A percentile compares a stretch with the other conserved stretches of the same genome.
phyloP scores from a whole-genome alignment of 2,888 invertebrate species.

The Synergus laeviventris region DNA sequence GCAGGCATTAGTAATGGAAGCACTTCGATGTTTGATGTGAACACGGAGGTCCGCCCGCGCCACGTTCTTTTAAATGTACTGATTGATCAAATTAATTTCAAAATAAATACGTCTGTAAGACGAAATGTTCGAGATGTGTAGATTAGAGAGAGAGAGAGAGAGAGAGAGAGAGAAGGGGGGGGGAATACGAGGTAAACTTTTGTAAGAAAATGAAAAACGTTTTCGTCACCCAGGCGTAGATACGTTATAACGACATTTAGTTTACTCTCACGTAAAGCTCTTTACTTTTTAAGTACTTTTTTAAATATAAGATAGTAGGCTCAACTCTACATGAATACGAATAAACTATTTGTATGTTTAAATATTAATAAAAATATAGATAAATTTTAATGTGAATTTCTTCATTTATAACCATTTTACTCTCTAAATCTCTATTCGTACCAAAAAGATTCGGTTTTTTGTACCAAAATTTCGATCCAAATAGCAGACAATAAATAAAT shows the following conservation, averaged over 20 bases:
- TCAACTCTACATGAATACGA: slow-evolving; percentile 60
- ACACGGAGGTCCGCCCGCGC: slow-evolving; percentile 62
- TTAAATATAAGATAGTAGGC: slow-evolving; percentile 51
- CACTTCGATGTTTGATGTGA: slow-evolving; percentile 54
- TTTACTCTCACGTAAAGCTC: slow-evolving; percentile 48
- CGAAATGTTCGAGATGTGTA: slow-evolving; percentile 60
- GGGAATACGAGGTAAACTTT: slow-evolving; percentile 27
- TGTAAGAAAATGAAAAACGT: slow-evolving; percentile 57
- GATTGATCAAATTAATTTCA: slow-evolving; percentile 54
- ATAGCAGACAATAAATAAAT: no score
- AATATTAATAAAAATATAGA: slow-evolving; percentile 68
- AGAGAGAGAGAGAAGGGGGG: background rate
- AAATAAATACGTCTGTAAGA: slow-evolving; percentile 70
- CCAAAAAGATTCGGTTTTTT: no score
- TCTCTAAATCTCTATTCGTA: background rate
- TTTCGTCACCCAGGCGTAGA: slow-evolving; percentile 72
- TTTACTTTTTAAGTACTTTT: slow-evolving; percentile 49
- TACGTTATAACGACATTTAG: slow-evolving; percentile 51
- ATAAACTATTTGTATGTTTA: slow-evolving; percentile 65
- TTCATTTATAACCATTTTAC: background rate
- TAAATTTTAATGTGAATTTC: slow-evolving; percentile 53
- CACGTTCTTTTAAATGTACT: slow-evolving; percentile 56
- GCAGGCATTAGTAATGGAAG: slow-evolving; percentile 57
- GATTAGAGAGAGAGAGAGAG: slow-evolving; percentile 30
- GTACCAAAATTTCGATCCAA: no score